Conservation (phyloP, 2,797 vertebrate species). For the Anas georgica region DNA sequence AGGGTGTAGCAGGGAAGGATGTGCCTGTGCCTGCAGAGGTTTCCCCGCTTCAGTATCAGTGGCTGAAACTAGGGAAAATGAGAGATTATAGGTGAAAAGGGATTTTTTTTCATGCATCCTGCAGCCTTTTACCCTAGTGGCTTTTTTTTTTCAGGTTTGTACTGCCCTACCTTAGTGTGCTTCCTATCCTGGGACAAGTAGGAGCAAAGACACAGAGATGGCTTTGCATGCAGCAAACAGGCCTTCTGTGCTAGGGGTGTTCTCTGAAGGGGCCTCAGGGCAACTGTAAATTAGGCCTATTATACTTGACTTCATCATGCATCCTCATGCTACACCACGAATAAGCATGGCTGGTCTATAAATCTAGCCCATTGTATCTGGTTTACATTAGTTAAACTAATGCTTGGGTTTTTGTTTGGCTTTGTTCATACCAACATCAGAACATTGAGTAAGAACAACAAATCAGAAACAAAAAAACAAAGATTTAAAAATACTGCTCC, state of each 20-base stretch:
- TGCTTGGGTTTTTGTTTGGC: conserved; percentile 52
- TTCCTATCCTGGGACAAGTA: background rate
- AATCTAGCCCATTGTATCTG: conserved; percentile 42
- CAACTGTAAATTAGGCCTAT: background rate
- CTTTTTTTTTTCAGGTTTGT: background rate
- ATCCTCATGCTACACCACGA: conserved; percentile 12
- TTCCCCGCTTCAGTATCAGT: background rate
- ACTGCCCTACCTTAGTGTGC: background rate
- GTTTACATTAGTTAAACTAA: conserved; percentile 67
- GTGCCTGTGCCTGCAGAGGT: background rate
- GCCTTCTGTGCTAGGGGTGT: background rate
- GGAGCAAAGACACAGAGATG: background rate
- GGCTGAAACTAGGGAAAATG: background rate
- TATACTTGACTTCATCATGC: background rate
- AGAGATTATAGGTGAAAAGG: background rate
- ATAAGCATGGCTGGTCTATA: conserved; percentile 15
- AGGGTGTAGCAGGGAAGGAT: background rate
- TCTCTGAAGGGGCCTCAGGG: background rate
- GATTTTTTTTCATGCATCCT: background rate
- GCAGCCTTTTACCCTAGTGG: background rate
- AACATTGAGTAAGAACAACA: conserved; percentile 59
- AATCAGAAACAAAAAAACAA: conserved; percentile 61
- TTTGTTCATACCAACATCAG: conserved; percentile 53
- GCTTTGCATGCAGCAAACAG: background rate
- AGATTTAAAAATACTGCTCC: conserved; percentile 29